phyloP scores from a whole-genome alignment of 2,113 vertebrate genomes.

The Cochlearius cochlearius region DNA sequence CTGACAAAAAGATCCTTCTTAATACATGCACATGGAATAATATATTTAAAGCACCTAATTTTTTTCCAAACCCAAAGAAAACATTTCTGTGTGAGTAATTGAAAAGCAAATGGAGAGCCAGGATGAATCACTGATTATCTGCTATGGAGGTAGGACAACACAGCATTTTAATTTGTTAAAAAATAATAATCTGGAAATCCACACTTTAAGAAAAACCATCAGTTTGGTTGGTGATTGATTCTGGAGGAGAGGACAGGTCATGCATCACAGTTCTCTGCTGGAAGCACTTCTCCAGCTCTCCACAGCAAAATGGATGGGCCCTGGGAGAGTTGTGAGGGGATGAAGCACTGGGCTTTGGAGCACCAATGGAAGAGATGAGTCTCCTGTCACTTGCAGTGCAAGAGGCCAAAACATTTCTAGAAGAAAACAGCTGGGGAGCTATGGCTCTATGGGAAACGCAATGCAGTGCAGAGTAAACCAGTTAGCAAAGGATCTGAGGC shows the following conservation, averaged over 20 bases:
- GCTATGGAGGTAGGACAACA: not conserved
- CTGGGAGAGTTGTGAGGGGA: not conserved
- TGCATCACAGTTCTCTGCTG: not conserved
- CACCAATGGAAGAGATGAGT: not conserved
- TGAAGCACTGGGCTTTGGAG: not conserved
- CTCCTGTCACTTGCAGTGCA: not conserved
- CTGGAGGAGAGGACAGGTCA: not conserved
- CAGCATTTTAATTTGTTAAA: not conserved
- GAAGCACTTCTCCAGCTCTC: not conserved
- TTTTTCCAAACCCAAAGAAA: not conserved
- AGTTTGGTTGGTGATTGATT: not conserved
- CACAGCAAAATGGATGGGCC: fast-evolving
- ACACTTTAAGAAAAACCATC: not conserved
- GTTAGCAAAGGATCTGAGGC: not conserved
- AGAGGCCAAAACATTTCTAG: not conserved
- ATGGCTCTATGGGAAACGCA: not conserved
- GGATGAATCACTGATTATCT: not conserved
- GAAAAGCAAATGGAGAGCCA: not conserved
- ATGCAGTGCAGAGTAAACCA: not conserved
- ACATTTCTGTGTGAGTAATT: not conserved
- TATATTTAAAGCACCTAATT: not conserved
- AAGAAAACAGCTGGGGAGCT: not conserved
- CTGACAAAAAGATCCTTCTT: not conserved
- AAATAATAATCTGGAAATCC: not conserved
- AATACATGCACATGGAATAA: not conserved